Conservation (phyloP, 1,140 invertebrate genomes). For the Bombus haemorrhoidalis region DNA sequence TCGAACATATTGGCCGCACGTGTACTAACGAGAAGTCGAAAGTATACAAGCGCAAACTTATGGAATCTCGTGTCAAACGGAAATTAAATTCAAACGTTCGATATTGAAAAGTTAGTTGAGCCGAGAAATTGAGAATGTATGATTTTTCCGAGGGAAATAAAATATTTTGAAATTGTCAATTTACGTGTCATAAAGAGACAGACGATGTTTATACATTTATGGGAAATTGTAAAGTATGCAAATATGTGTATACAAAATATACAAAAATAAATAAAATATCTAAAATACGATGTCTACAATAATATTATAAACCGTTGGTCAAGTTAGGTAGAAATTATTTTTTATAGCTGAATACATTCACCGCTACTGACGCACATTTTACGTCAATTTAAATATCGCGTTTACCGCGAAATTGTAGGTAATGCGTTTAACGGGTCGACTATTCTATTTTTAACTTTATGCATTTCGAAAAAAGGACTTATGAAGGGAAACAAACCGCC, state of each 20-base stretch:
- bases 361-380: not conserved
- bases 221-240: too few relatives aligned
- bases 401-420: not conserved
- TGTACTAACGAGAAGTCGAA: not conserved
- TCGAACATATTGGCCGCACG: not conserved
- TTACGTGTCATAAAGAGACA: too few relatives aligned
- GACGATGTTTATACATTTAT: too few relatives aligned
- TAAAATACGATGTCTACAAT: too few relatives aligned
- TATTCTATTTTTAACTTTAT: not conserved
- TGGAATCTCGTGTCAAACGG: not conserved
- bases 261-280: too few relatives aligned
- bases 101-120: not conserved
- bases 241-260: too few relatives aligned
- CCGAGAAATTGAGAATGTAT: not conserved
- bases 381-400: not conserved
- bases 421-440: not conserved
- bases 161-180: too few relatives aligned
- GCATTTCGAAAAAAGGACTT: not conserved
- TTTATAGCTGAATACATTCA: not conserved
- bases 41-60: too few relatives aligned
- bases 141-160: not conserved
- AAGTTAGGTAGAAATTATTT: not conserved
- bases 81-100: conserved; percentile 3
- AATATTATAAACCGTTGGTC: too few relatives aligned
- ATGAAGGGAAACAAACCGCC: not conserved